Conservation (phyloP, 2,888 invertebrate genomes). For the Anagyrus pseudococci region DNA sequence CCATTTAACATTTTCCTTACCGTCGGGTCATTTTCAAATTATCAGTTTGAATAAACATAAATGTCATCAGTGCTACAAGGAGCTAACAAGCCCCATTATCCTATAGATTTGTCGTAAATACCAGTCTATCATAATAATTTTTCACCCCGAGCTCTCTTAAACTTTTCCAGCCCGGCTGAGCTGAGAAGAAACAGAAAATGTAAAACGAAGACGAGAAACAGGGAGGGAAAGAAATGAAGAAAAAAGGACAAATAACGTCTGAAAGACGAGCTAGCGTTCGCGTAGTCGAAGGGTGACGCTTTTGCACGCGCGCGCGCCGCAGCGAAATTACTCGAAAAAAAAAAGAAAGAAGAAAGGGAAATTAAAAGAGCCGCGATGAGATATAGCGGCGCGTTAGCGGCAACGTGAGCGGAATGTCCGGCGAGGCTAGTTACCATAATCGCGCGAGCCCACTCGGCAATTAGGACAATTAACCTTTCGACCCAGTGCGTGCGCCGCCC, state of each 20-base stretch:
- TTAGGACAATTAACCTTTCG: slow-evolving; percentile 42
- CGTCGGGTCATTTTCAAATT: slow-evolving; percentile 7
- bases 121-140: too few relatives aligned
- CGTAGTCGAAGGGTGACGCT: too few relatives aligned
- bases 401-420: slow-evolving; percentile 36
- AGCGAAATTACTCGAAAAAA: too few relatives aligned
- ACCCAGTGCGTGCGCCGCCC: too few relatives aligned
- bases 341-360: neutral
- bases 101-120: too few relatives aligned
- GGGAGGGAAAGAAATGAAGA: too few relatives aligned
- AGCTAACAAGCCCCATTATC: slow-evolving; percentile 29
- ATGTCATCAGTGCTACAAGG: slow-evolving; percentile 11
- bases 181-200: too few relatives aligned
- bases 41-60: slow-evolving; percentile 18
- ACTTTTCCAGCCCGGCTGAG: too few relatives aligned
- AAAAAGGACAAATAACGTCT: neutral
- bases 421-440: slow-evolving; percentile 28
- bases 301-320: too few relatives aligned
- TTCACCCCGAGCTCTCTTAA: too few relatives aligned
- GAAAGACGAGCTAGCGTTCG: slow-evolving; percentile 13
- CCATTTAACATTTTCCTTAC: too few relatives aligned
- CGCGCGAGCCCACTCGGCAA: slow-evolving; percentile 38
- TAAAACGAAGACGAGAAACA: too few relatives aligned
- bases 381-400: neutral
- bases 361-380: slow-evolving; percentile 10